Base-by-base conservation (phyloP, 2,888 invertebrate genomes). In the Cactoblastis cactorum region DNA sequence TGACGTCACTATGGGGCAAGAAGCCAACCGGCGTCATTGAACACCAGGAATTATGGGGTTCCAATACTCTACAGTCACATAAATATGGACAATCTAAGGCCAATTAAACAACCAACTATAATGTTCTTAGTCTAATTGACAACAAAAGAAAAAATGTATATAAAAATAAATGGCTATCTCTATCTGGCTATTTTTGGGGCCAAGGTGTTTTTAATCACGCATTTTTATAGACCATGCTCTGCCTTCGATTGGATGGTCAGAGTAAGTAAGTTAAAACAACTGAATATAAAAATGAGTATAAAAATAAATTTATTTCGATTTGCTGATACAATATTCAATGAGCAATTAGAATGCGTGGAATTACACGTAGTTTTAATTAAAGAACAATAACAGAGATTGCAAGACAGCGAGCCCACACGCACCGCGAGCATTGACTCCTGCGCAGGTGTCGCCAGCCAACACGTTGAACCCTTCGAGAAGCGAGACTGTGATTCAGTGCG, bases 1-100 rank as follows among this genome's bases (percentile, higher is more conserved):
- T 77, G 74, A 77, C 76, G 77, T 76, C 77, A 64, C 50, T 9
- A 28, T 43, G 46, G 50, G 19, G 46, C 47, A 45, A 45, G 17
- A 28, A 53, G 53, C 34, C 49, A 47, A 37, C 38, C 34, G 45
- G 41, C 39, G 18, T 43, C 24, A 51, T 34, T 24, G 32, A 39
- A 45, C 14, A 17, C 12, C 39, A 34, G 18, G 12, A 37, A 12
- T 37, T 37, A 48, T 28, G 37, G 15, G 32, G 37, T 28, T 28
- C 28, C 9, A 28, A 28, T 28, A 8, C 1, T 6, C 8, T 9
- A 28, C 28, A 28, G 5, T 22, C 5, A 22, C 5, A 4, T 3
- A 22, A 22, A 22, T 3, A 22, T 22, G 3, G 22, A 22, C 3
- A 22, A 22, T 22, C 3, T 5, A 5, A 22, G 5, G 5, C 5